Evolutionary conservation across 2,888 invertebrate species (phyloP).

Genomic region (Apomyelois bistriatella): DNA sequence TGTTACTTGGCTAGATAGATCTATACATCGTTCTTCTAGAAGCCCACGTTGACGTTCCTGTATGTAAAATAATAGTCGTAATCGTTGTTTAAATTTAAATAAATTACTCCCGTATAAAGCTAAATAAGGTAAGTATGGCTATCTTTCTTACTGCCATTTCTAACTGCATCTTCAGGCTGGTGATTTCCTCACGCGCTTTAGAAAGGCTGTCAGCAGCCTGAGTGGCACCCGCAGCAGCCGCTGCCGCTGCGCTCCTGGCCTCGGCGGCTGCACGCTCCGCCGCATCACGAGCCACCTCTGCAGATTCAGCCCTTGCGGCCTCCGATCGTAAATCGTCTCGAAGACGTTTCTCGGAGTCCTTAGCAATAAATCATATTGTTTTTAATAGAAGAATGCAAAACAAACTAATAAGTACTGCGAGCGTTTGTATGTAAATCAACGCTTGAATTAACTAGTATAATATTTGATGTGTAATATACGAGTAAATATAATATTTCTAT

Average conservation of each 20-base stretch:
- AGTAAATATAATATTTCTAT: too few relatives aligned
- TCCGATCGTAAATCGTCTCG: constrained; percentile 55
- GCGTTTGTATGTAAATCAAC: too few relatives aligned
- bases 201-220: constrained; percentile 51
- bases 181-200: constrained; percentile 46
- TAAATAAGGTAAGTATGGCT: too few relatives aligned
- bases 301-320: constrained; percentile 55
- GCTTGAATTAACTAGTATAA: too few relatives aligned
- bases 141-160: constrained; percentile 51
- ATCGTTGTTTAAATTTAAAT: too few relatives aligned
- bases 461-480: too few relatives aligned
- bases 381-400: too few relatives aligned
- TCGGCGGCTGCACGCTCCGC: constrained; percentile 50
- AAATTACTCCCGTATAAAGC: too few relatives aligned
- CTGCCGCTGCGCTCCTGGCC: constrained; percentile 55
- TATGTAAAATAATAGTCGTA: background rate
- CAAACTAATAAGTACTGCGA: too few relatives aligned
- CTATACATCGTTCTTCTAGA: constrained; percentile 55
- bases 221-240: constrained; percentile 51
- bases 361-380: background rate
- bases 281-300: constrained; percentile 49
- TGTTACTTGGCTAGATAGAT: constrained; percentile 42
- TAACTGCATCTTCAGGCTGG: constrained; percentile 51
- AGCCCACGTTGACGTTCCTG: constrained; percentile 59
- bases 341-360: constrained; percentile 56